These are phyloP conservation scores for Gnathonemus echidnorhynchus DNA, from an alignment of 2,113 vertebrate genomes.

Conservation along the genomic window DNA sequence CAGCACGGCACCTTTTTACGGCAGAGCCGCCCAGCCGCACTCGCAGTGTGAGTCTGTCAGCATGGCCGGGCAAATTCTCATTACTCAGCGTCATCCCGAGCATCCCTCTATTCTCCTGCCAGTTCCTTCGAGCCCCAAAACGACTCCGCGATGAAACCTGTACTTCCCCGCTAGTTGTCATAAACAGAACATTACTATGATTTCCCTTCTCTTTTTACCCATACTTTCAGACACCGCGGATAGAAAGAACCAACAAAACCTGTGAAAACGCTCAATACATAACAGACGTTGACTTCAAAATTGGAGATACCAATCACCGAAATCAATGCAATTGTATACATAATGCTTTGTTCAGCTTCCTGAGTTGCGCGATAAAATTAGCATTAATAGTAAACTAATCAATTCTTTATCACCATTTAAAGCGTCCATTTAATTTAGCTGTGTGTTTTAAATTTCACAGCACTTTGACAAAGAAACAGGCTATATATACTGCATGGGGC, in stretches of 20 bases:
- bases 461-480: neutral
- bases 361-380: neutral
- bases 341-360: neutral
- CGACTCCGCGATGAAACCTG: neutral
- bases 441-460: neutral
- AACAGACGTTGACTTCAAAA: neutral
- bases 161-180: slow-evolving; percentile 1
- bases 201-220: neutral
- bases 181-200: neutral
- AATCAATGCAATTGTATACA: neutral
- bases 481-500: neutral
- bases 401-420: neutral
- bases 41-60: slow-evolving; percentile 16
- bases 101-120: neutral
- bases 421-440: neutral
- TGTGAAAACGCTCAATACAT: neutral
- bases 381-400: neutral
- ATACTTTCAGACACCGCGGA: neutral
- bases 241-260: neutral
- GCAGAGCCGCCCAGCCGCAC: neutral
- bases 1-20: neutral
- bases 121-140: neutral
- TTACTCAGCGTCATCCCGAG: neutral
- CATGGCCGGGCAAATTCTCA: slow-evolving; percentile 11
- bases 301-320: neutral